Percentiles rank a stretch among this genome's conserved stretches.
These are phyloP conservation scores for Himalopsyche japonica DNA, from an alignment of 2,888 invertebrate species.

Conservation along the genomic window DNA sequence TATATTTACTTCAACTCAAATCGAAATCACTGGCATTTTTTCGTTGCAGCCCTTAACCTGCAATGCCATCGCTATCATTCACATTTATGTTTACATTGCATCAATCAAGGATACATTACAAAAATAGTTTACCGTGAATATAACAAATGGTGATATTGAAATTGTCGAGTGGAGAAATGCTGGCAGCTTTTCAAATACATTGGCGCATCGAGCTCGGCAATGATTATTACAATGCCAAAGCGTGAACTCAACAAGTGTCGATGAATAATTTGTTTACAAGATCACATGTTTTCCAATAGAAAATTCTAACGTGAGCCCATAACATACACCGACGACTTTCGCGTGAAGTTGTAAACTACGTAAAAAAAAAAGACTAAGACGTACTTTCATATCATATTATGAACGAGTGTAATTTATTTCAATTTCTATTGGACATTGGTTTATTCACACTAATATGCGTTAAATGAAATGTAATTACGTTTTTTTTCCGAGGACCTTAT, in stretches of 20 bases:
- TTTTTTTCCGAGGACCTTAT: too few species aligned
- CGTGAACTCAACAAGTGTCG: background rate
- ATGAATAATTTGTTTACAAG: background rate
- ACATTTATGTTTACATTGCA: background rate
- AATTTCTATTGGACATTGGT: too few species aligned
- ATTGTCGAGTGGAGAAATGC: background rate
- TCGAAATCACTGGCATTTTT: too few species aligned
- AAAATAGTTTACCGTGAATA: background rate
- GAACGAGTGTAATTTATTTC: too few species aligned
- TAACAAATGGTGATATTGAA: background rate
- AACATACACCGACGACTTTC: too few species aligned
- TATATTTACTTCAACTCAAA: too few species aligned
- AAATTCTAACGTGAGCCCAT: background rate
- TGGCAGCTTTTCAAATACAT: background rate
- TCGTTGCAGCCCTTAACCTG: background rate
- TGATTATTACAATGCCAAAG: background rate
- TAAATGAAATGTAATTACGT: too few species aligned
- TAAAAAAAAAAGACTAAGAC: too few species aligned
- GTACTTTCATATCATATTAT: too few species aligned
- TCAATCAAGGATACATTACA: background rate
- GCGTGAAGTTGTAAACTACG: too few species aligned
- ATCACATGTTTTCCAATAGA: background rate
- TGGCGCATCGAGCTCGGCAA: background rate
- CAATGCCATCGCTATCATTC: background rate
- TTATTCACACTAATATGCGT: too few species aligned